Conservation (phyloP, 2,113 vertebrate species). For the Pygoscelis adeliae region DNA sequence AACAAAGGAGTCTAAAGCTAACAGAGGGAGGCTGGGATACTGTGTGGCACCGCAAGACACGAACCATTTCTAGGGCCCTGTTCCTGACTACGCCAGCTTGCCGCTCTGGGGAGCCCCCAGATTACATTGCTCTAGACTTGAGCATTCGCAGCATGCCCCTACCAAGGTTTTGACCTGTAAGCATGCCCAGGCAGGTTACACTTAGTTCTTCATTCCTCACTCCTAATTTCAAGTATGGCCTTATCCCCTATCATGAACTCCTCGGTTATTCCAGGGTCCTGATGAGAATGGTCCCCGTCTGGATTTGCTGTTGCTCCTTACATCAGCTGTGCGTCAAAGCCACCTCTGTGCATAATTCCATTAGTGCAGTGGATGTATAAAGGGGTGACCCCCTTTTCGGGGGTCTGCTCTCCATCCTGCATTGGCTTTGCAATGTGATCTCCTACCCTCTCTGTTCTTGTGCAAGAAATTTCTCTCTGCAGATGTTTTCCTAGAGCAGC, state of each 20-base stretch:
- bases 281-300: background rate
- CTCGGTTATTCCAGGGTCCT: background rate
- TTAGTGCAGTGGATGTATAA: background rate
- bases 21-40: background rate
- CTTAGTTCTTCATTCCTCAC: background rate
- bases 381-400: background rate
- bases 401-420: background rate
- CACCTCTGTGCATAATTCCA: background rate
- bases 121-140: background rate
- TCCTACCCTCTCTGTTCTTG: background rate
- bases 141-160: background rate
- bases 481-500: background rate
- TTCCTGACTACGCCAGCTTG: fast-evolving
- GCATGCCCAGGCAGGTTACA: background rate
- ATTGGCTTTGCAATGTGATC: background rate
- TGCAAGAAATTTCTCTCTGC: background rate
- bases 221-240: background rate
- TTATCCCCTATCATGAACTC: background rate
- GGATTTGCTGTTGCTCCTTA: background rate
- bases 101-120: background rate
- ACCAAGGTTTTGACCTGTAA: background rate
- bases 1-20: background rate
- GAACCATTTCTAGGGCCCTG: background rate
- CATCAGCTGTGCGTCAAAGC: background rate
- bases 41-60: background rate